phyloP scores from a whole-genome alignment of 2,113 vertebrate species.

The Clinocottus analis region DNA sequence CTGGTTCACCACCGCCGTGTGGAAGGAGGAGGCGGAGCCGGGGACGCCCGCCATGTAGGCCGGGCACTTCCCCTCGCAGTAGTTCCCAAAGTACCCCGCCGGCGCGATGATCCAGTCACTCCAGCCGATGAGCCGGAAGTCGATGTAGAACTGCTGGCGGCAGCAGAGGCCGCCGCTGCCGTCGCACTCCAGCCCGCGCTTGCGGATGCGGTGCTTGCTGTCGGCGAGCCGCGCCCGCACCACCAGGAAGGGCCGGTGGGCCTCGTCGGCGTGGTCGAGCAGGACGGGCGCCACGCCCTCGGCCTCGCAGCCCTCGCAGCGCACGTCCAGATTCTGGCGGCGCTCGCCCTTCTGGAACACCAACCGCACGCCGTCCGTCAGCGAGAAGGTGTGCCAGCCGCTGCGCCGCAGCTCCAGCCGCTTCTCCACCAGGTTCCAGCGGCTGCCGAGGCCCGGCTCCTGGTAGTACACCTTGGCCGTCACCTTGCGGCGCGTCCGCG shows the following conservation, averaged over 20 bases:
- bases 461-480: constrained; percentile 94
- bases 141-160: constrained; percentile 98
- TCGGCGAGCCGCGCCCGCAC: constrained; percentile 89
- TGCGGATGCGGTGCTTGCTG: constrained; percentile 93
- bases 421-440: constrained; percentile 95
- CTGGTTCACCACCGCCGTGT: constrained; percentile 98
- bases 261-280: constrained; percentile 89
- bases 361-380: constrained; percentile 91
- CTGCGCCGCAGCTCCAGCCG: constrained; percentile 94
- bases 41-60: constrained; percentile 97
- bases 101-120: constrained; percentile 99
- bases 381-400: constrained; percentile 95
- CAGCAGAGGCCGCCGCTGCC: constrained; percentile 94
- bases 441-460: constrained; percentile 88
- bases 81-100: constrained; percentile 97
- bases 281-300: constrained; percentile 88
- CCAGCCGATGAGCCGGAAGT: constrained; percentile 98
- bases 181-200: constrained; percentile 96
- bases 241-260: constrained; percentile 95
- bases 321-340: constrained; percentile 94
- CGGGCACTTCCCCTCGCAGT: constrained; percentile 97
- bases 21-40: constrained; percentile 95
- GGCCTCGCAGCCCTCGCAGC: constrained; percentile 92
- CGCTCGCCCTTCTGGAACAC: constrained; percentile 91
- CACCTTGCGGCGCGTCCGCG: constrained; percentile 89